Percentiles rank a stretch among this genome's conserved stretches.
Evolutionary conservation across 2,797 vertebrate species (phyloP).

Genomic region (Sebastes jordani): DNA sequence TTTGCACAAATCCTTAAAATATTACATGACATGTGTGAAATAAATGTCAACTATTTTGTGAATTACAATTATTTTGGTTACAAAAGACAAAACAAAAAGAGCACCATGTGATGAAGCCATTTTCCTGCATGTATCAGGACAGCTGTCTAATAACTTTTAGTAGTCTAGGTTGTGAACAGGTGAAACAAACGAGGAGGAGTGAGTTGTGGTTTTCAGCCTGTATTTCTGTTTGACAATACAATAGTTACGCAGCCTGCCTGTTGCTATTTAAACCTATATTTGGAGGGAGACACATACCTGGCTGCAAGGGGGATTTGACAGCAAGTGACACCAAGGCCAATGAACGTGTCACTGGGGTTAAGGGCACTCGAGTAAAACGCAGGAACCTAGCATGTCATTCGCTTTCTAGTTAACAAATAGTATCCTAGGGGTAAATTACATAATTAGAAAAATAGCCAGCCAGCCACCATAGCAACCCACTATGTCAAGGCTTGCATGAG

Average conservation of each 20-base stretch:
- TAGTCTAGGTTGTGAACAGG: background rate
- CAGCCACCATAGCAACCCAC: constrained; percentile 49
- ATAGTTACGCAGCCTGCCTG: background rate
- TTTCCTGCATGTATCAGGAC: background rate
- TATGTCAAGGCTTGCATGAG: constrained; percentile 59
- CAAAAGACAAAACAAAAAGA: background rate
- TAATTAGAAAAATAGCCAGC: constrained; percentile 63
- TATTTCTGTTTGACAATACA: constrained; percentile 2
- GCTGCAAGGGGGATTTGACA: constrained; percentile 21
- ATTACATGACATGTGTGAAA: background rate
- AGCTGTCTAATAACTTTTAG: background rate
- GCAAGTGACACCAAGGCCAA: constrained; percentile 55
- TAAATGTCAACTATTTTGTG: background rate
- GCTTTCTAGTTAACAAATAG: constrained; percentile 51
- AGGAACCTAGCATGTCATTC: constrained; percentile 36
- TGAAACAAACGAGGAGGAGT: background rate
- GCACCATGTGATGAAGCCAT: background rate
- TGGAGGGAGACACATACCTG: background rate
- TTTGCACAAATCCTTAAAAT: background rate
- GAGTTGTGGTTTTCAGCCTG: constrained; percentile 5
- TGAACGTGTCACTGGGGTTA: constrained; percentile 34
- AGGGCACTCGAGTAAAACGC: constrained; percentile 21
- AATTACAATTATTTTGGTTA: background rate
- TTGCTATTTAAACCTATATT: constrained; percentile 13
- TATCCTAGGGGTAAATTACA: constrained; percentile 42